Evolutionary conservation across 2,888 invertebrate species (phyloP).

Genomic region (Dicranocentrus wangi): DNA sequence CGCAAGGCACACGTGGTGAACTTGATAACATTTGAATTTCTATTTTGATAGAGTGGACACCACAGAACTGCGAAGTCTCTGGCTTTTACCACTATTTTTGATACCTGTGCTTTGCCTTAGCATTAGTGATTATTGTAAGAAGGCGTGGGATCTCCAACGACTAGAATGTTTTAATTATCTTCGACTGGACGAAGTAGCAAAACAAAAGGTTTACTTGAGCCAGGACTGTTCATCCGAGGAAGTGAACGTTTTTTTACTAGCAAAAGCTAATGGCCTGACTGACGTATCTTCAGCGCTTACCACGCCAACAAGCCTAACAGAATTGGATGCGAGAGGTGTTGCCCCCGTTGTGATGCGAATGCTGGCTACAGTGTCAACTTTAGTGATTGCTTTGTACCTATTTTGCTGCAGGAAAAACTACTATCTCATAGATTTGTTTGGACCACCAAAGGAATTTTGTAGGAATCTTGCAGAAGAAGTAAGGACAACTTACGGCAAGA

Average conservation of each 20-base stretch:
- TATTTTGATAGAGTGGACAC: constrained; percentile 62
- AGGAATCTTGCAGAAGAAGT: constrained; percentile 34
- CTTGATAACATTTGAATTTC: not conserved
- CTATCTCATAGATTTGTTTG: constrained; percentile 42
- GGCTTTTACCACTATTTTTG: constrained; percentile 48
- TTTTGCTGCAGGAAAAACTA: constrained; percentile 48
- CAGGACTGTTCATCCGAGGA: constrained; percentile 49
- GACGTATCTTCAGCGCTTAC: not conserved
- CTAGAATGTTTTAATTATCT: constrained; percentile 44
- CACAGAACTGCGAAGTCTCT: constrained; percentile 35
- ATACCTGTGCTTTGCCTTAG: constrained; percentile 41
- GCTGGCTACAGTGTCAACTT: constrained; percentile 21
- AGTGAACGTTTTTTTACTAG: no score
- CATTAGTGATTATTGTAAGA: constrained; percentile 50
- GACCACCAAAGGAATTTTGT: constrained; percentile 33
- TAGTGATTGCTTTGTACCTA: constrained; percentile 43
- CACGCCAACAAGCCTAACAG: constrained; percentile 9
- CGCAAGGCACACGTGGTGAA: no score
- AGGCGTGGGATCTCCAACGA: constrained; percentile 62
- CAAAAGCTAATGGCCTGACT: no score
- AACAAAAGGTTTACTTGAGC: constrained; percentile 37
- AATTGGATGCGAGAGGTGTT: constrained; percentile 19
- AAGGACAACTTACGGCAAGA: no score
- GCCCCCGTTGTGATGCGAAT: constrained; percentile 41
- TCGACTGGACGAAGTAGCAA: constrained; percentile 12